Percentiles rank a stretch among this genome's conserved stretches.
Conservation (phyloP, 2,888 invertebrate species). For the Troides aeacus region DNA sequence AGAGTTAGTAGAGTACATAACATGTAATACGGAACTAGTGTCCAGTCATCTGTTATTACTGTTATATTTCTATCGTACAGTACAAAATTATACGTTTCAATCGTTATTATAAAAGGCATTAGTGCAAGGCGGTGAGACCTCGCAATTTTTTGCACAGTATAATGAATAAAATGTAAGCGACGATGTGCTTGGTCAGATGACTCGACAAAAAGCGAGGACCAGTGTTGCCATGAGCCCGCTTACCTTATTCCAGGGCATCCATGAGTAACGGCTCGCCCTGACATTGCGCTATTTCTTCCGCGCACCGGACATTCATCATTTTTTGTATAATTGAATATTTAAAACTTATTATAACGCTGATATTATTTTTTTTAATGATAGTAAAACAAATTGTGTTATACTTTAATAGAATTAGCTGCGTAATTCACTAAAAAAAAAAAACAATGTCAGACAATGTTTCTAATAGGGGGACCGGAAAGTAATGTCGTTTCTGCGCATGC, state of each 20-base stretch:
- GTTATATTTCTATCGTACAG: neutral
- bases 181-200: slow-evolving; percentile 21
- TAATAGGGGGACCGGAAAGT: too few relatives aligned
- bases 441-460: neutral
- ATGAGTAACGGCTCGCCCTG: slow-evolving; percentile 27
- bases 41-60: neutral
- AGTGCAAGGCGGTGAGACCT: neutral
- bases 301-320: neutral
- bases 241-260: slow-evolving; percentile 27
- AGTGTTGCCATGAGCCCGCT: slow-evolving; percentile 11
- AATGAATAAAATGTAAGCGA: slow-evolving; percentile 7
- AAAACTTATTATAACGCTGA: neutral
- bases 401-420: neutral
- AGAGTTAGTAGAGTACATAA: neutral
- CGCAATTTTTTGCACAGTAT: slow-evolving; percentile 8
- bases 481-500: too few relatives aligned
- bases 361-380: neutral
- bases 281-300: slow-evolving; percentile 28
- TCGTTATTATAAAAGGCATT: neutral
- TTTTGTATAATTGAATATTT: neutral
- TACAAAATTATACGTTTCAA: neutral
- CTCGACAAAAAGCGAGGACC: slow-evolving; percentile 20
- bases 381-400: neutral
- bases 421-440: neutral
- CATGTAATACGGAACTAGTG: neutral